Evolutionary conservation across 2,888 invertebrate species (phyloP).

Genomic region (Tinea trinotella): DNA sequence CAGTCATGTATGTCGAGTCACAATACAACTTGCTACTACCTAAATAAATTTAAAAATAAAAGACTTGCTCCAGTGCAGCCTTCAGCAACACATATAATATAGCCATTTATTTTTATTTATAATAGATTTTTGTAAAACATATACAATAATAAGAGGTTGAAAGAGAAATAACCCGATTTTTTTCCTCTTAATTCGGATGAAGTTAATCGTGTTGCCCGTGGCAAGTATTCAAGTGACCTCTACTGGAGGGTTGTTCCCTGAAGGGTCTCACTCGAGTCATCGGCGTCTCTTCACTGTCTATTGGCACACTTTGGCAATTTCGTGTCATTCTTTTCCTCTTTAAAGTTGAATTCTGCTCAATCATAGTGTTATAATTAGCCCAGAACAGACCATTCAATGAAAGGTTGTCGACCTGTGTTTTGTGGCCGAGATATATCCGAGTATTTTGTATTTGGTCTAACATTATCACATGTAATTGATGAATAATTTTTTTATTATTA

Average conservation of each 20-base stretch:
- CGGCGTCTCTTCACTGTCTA: not conserved
- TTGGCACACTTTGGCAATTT: not conserved
- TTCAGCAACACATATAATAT: no score
- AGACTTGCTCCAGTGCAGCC: no score
- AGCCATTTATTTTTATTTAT: no score
- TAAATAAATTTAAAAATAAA: no score
- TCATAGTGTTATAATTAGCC: conserved; percentile 21
- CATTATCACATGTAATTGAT: no score
- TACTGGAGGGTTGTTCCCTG: not conserved
- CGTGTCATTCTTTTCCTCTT: not conserved
- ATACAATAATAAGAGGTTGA: no score
- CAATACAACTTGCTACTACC: no score
- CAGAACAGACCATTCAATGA: conserved; percentile 18
- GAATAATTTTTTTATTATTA: no score
- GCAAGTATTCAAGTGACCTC: conserved; percentile 8
- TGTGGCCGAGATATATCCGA: not conserved
- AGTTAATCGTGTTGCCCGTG: not conserved
- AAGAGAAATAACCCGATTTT: not conserved
- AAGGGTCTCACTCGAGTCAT: not conserved
- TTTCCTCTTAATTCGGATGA: not conserved
- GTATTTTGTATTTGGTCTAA: no score
- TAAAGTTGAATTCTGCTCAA: not conserved
- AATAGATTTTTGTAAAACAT: no score
- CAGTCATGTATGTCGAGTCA: no score
- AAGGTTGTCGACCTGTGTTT: not conserved